Conservation (phyloP, 2,888 invertebrate genomes). For the Mesorhabditis sp. region DNA sequence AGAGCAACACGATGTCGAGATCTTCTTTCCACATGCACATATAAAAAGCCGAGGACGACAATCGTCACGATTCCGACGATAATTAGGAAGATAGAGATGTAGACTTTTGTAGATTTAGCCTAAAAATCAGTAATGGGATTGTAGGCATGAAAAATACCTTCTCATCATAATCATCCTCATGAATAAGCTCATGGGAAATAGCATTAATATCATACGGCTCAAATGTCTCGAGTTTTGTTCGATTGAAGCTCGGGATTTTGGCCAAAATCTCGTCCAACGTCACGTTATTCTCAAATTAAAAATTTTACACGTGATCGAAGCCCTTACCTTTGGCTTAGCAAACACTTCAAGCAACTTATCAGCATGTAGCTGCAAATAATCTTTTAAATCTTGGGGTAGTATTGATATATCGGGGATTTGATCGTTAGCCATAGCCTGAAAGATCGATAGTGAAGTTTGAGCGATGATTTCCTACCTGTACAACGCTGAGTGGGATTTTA, state of each 20-base stretch:
- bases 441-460: not conserved
- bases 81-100: not conserved
- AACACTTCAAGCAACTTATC: not conserved
- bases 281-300: not conserved
- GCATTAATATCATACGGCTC: not conserved
- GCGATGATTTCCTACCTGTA: not conserved
- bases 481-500: slow-evolving; percentile 10
- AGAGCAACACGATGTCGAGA: not conserved
- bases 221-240: not conserved
- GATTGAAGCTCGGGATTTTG: not conserved
- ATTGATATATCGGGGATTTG: not conserved
- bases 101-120: not conserved
- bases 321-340: not conserved
- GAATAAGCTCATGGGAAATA: not conserved
- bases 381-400: not conserved
- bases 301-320: not conserved
- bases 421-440: not conserved
- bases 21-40: not conserved
- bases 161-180: not conserved
- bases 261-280: not conserved
- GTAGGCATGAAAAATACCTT: not conserved
- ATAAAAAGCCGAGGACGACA: not conserved
- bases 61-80: not conserved
- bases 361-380: not conserved
- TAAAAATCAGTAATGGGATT: not conserved